Base-by-base conservation (phyloP, 2,888 invertebrate genomes). In the Odontocerum albicorne region DNA sequence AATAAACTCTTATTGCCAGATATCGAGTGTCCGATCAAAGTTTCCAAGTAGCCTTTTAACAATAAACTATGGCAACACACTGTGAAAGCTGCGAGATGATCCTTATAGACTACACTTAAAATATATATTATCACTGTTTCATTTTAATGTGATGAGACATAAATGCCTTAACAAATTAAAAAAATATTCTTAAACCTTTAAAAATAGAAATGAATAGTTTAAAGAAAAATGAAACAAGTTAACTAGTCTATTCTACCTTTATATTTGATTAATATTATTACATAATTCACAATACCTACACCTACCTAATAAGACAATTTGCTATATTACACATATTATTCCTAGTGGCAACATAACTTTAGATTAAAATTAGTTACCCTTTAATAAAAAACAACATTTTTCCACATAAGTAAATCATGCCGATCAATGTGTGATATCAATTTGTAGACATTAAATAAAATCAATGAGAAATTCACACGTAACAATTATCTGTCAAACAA, bases 51-150 rank as follows among this genome's bases (percentile, higher is more conserved):
- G n/a, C n/a, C n/a, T n/a, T n/a, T n/a, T n/a, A n/a, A n/a, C n/a
- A n/a, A n/a, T n/a, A n/a, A n/a, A n/a, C n/a, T n/a, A n/a, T n/a
- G n/a, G n/a, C n/a, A n/a, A n/a, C n/a, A n/a, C n/a, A n/a, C n/a
- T n/a, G n/a, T n/a, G n/a, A n/a, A n/a, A n/a, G n/a, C 15, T 10
- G 12, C 13, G 27, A 10, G 3, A 33, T 13, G 32, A 33, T 4
- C 8, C 45, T 45, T 45, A 43, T 1, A 38, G 19, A 27, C 8
- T 21, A 21, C 10, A 15, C 36, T 47, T 47, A 47, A 13, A 16
- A 32, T 21, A 16, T 47, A 47, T 20, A 21, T 36, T 47, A 47
- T 47, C 36, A 36, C 47, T 22, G 20, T 6, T 16, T 20, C 17
- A 13, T 36, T 36, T 27, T 36, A 2, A n/a, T 7, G 7, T 15